Evolutionary conservation across 2,113 vertebrate species (phyloP).

Genomic region (Grantiella picta): DNA sequence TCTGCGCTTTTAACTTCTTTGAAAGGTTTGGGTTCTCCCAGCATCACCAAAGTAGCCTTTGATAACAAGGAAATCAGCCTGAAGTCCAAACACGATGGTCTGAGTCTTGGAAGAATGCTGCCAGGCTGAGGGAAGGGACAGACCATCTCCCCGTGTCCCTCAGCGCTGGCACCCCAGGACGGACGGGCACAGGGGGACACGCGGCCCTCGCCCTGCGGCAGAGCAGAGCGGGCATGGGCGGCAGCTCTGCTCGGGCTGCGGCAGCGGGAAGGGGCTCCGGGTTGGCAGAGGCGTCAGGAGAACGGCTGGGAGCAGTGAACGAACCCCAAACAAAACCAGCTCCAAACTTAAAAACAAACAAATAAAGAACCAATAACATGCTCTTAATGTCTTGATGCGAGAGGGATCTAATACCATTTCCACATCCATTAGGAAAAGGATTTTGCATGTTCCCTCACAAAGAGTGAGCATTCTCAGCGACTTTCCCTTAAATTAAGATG

Average conservation of each 20-base stretch:
- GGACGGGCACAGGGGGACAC: not conserved
- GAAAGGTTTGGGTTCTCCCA: not conserved
- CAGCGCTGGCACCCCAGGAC: not conserved
- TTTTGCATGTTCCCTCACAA: conserved; percentile 58
- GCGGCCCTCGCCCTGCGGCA: fast-evolving
- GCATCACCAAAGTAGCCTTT: not conserved
- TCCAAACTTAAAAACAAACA: not conserved
- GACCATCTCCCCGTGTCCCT: not conserved
- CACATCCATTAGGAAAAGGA: conserved; percentile 65
- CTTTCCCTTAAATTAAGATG: conserved; percentile 75
- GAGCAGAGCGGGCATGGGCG: not conserved
- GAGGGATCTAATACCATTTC: conserved; percentile 8
- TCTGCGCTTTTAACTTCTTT: not conserved
- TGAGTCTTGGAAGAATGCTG: fast-evolving
- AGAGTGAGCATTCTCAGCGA: conserved; percentile 68
- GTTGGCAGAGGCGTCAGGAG: fast-evolving
- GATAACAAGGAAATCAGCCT: not conserved
- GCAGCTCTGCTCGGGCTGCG: not conserved
- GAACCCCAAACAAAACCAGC: not conserved
- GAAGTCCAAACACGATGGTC: not conserved
- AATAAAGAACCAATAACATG: not conserved
- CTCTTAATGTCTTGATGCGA: not conserved
- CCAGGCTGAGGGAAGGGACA: not conserved
- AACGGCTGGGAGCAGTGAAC: not conserved
- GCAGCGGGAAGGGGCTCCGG: fast-evolving